Evolutionary conservation across 2,888 invertebrate genomes (phyloP).

Genomic region (Melanostoma mellinum): DNA sequence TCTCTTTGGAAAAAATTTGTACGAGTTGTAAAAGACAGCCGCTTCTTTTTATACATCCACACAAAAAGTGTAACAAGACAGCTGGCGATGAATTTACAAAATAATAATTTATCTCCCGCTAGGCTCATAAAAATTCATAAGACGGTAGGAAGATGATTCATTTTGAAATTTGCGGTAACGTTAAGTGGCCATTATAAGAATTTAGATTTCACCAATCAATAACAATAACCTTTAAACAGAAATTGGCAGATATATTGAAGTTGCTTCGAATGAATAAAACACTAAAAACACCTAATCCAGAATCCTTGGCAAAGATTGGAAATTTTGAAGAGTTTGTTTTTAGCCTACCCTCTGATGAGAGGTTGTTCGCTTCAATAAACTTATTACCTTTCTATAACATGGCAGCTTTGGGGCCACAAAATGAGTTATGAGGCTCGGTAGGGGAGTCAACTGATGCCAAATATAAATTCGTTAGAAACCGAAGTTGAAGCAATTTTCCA

Average conservation of each 20-base stretch:
- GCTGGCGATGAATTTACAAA: not conserved
- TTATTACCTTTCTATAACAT: slow-evolving; percentile 58
- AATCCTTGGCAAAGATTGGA: slow-evolving; percentile 25
- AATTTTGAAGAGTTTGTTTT: slow-evolving; percentile 19
- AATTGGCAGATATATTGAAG: slow-evolving; percentile 33
- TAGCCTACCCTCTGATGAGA: slow-evolving; percentile 12
- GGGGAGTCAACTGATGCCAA: slow-evolving; percentile 51
- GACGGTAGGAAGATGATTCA: slow-evolving; percentile 32
- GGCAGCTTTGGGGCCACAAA: slow-evolving; percentile 52
- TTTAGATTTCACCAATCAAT: slow-evolving; percentile 32
- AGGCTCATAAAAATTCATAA: slow-evolving; percentile 33
- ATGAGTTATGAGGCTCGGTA: slow-evolving; percentile 51
- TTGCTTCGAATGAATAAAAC: slow-evolving; percentile 35
- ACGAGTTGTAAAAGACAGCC: not conserved
- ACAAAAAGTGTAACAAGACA: not conserved
- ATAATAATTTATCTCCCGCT: slow-evolving; percentile 1
- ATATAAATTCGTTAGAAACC: slow-evolving; percentile 50
- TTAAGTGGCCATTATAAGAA: slow-evolving; percentile 54
- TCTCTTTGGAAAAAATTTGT: not conserved
- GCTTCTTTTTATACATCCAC: not conserved
- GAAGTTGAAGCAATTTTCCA: slow-evolving; percentile 54
- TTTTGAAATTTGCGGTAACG: slow-evolving; percentile 25
- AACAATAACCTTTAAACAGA: slow-evolving; percentile 25
- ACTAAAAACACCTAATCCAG: slow-evolving; percentile 15
- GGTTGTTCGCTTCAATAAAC: slow-evolving; percentile 49